These are phyloP conservation scores for Gryllus longicercus DNA, from an alignment of 2,888 invertebrate genomes.

Conservation along the genomic window DNA sequence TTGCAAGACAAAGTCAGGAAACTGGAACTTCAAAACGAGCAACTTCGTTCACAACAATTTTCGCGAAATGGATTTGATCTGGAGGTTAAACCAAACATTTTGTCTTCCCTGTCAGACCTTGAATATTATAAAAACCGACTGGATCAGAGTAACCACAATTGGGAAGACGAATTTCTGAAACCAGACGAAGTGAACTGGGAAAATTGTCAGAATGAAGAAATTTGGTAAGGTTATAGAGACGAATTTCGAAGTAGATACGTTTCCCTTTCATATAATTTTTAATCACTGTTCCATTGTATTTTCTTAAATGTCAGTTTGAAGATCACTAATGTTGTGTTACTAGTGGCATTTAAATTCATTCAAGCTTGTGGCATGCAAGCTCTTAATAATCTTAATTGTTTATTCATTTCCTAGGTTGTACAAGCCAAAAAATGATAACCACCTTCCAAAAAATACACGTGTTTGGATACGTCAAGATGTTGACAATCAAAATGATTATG, in stretches of 20 bases:
- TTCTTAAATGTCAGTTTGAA: too few relatives aligned
- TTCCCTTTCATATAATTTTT: too few relatives aligned
- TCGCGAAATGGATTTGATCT: slow-evolving; percentile 29
- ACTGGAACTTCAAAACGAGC: slow-evolving; percentile 33
- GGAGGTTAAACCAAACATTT: slow-evolving; percentile 11
- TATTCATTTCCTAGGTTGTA: slow-evolving; percentile 38
- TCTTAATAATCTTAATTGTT: background rate
- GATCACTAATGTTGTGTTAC: too few relatives aligned
- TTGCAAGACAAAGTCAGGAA: slow-evolving; percentile 32
- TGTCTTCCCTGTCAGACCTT: background rate
- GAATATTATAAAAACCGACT: background rate
- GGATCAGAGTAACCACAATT: background rate
- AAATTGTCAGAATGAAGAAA: slow-evolving; percentile 57
- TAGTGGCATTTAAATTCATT: too few relatives aligned
- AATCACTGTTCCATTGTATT: too few relatives aligned
- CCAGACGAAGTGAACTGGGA: slow-evolving; percentile 53
- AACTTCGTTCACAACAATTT: slow-evolving; percentile 28
- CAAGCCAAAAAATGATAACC: slow-evolving; percentile 35
- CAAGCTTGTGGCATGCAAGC: too few relatives aligned
- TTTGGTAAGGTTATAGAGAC: slow-evolving; percentile 51
- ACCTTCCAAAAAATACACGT: slow-evolving; percentile 35
- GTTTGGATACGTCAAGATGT: slow-evolving; percentile 39
- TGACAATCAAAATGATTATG: slow-evolving; percentile 30
- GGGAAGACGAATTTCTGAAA: slow-evolving; percentile 19
- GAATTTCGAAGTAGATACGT: too few relatives aligned